phyloP scores from a whole-genome alignment of 2,113 vertebrate species.

The Ailuropoda melanoleuca region DNA sequence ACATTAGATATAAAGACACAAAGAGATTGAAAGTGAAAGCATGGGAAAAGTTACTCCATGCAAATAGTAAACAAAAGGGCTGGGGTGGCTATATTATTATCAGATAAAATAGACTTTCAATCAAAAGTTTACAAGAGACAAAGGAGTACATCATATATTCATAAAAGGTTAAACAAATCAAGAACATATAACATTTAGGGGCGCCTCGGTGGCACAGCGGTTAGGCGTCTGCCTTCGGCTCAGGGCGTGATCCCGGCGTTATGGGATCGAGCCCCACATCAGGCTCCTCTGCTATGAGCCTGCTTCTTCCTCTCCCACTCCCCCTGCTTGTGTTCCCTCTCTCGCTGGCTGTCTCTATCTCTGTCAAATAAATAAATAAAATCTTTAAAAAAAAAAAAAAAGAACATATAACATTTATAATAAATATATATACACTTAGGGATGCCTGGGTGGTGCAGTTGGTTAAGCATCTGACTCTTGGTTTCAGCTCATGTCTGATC shows the following conservation, averaged over 20 bases:
- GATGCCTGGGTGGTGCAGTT: neutral
- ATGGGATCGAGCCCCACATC: no score
- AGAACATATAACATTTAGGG: neutral
- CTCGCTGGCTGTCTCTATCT: no score
- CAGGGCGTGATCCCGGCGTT: no score
- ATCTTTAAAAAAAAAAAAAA: no score
- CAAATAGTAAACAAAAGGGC: neutral
- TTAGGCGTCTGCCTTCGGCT: no score
- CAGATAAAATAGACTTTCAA: neutral
- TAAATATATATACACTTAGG: neutral
- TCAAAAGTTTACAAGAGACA: neutral
- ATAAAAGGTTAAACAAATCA: neutral
- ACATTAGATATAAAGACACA: neutral
- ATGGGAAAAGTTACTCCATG: neutral
- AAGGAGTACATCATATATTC: neutral
- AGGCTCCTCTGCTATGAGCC: no score
- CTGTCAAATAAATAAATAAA: no score
- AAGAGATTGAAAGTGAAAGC: neutral
- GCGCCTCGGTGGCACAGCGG: no score
- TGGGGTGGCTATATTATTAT: neutral
- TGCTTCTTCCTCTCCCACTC: no score
- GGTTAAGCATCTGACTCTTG: neutral
- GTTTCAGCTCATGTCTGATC: neutral
- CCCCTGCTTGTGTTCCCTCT: no score
- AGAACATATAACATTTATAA: neutral